A percentile compares a stretch with the other conserved stretches of the same genome.
Conservation (phyloP, 2,797 vertebrate species). For the Triplophysa bombifrons region DNA sequence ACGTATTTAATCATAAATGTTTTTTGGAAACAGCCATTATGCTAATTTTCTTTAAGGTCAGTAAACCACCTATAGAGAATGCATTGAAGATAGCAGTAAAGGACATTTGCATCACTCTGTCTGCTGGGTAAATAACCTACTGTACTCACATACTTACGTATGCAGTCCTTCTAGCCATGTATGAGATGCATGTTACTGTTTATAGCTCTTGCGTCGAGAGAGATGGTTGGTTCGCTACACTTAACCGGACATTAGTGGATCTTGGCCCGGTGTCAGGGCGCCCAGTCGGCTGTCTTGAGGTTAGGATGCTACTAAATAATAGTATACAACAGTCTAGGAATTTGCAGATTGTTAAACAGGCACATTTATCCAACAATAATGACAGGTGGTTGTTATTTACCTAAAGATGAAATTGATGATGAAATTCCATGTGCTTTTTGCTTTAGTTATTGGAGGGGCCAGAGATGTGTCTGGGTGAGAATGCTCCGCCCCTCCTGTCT, state of each 20-base stretch:
- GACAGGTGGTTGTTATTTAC: background rate
- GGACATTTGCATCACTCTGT: slow-evolving; percentile 85
- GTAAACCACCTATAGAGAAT: slow-evolving; percentile 83
- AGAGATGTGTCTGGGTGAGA: slow-evolving; percentile 85
- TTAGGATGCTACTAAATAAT: slow-evolving; percentile 47
- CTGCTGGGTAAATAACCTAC: slow-evolving; percentile 81
- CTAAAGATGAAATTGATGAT: slow-evolving; percentile 20
- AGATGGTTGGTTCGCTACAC: slow-evolving; percentile 92
- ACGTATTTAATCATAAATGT: background rate
- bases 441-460: slow-evolving; percentile 80
- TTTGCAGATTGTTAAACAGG: too few species aligned
- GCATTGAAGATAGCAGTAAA: slow-evolving; percentile 86
- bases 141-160: background rate
- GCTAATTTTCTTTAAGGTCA: slow-evolving; percentile 77
- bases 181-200: slow-evolving; percentile 22
- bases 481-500: slow-evolving; percentile 88
- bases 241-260: slow-evolving; percentile 81
- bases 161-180: background rate
- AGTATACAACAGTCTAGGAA: background rate
- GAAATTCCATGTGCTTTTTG: slow-evolving; percentile 6
- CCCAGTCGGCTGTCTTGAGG: slow-evolving; percentile 65
- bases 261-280: slow-evolving; percentile 61
- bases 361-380: too few species aligned
- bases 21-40: background rate
- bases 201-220: slow-evolving; percentile 89